These are phyloP conservation scores for Hylia prasina DNA, from an alignment of 2,113 vertebrate genomes.

Conservation along the genomic window DNA sequence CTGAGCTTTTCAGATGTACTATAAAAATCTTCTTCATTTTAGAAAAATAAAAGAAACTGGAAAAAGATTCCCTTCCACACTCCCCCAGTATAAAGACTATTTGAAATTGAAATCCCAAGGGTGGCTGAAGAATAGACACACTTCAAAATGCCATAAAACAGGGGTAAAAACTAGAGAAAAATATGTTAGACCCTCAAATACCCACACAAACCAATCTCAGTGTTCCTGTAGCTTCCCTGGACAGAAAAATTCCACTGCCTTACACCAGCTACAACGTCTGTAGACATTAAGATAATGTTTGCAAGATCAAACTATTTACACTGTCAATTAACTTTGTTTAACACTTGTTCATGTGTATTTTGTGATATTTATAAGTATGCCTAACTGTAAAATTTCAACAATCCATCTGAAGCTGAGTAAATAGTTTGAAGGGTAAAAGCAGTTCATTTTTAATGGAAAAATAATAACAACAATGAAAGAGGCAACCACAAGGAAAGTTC, in stretches of 20 bases:
- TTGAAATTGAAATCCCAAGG: not conserved
- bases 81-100: not conserved
- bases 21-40: not conserved
- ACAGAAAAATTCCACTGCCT: not conserved
- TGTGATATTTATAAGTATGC: not conserved
- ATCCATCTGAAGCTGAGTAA: not conserved
- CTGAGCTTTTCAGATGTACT: not conserved
- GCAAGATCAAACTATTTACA: not conserved
- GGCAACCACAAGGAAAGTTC: not conserved
- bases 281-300: not conserved
- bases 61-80: not conserved
- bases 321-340: not conserved
- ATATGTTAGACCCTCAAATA: not conserved
- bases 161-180: not conserved
- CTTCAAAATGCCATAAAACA: not conserved
- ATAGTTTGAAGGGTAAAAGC: slow-evolving; percentile 4
- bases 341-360: not conserved
- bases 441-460: slow-evolving; percentile 17
- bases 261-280: not conserved
- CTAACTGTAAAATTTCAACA: not conserved
- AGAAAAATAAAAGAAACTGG: not conserved
- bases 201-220: not conserved
- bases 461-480: slow-evolving; percentile 8
- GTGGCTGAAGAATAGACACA: not conserved
- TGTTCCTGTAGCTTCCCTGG: not conserved